phyloP scores from a whole-genome alignment of 2,888 invertebrate genomes.

The Sminthurinus aureus region DNA sequence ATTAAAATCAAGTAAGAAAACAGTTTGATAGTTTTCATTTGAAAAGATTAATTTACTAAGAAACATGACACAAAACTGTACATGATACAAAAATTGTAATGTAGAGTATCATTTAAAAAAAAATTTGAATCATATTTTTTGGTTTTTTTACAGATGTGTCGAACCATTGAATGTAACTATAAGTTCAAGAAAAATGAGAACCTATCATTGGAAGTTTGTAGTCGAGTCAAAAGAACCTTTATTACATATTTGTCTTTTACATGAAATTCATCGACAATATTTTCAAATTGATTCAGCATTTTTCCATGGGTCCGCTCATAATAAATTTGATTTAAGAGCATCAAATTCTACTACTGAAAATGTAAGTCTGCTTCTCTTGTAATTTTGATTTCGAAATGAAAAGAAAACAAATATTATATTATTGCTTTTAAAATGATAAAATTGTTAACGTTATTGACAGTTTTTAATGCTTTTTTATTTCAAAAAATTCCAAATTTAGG shows the following conservation, averaged over 20 bases:
- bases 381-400: too few relatives aligned
- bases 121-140: constrained; percentile 8
- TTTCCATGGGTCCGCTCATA: constrained; percentile 47
- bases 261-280: constrained; percentile 58
- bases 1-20: constrained; percentile 51
- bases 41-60: constrained; percentile 10
- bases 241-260: constrained; percentile 51
- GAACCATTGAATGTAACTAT: constrained; percentile 47
- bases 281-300: constrained; percentile 56
- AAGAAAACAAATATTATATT: constrained; percentile 3
- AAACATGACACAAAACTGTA: neutral
- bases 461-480: neutral
- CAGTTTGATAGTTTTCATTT: neutral
- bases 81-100: neutral
- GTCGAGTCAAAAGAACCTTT: constrained; percentile 51
- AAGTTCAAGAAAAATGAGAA: constrained; percentile 50
- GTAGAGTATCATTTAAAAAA: neutral
- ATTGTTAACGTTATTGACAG: neutral
- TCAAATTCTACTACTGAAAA: neutral
- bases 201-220: constrained; percentile 54
- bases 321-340: constrained; percentile 19
- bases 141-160: constrained; percentile 43
- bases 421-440: neutral
- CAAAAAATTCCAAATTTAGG: neutral
- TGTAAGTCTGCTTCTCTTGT: too few relatives aligned